Conservation (phyloP, 2,888 invertebrate genomes). For the Zaprionus lineosus region DNA sequence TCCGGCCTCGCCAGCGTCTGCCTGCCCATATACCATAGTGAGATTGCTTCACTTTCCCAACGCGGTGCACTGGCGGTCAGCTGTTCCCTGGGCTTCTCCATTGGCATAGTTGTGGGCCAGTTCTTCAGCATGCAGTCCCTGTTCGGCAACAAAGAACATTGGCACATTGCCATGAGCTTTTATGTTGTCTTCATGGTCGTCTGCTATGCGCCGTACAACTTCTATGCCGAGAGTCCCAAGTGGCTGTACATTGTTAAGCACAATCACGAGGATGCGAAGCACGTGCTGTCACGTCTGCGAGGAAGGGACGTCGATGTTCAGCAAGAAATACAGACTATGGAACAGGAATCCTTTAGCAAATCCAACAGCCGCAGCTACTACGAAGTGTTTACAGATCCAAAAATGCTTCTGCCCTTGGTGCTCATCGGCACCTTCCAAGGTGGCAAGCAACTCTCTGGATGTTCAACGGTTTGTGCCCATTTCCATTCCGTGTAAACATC, state of each 20-base stretch:
- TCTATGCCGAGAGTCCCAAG: conserved; percentile 94
- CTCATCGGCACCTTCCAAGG: conserved; percentile 55
- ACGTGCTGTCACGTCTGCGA: conserved; percentile 87
- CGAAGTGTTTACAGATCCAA: conserved; percentile 29
- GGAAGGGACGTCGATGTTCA: conserved; percentile 77
- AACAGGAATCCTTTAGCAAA: conserved; percentile 36
- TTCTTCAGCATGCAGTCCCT: conserved; percentile 76
- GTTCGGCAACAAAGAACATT: conserved; percentile 85
- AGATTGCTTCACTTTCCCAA: conserved; percentile 89
- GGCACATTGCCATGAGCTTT: conserved; percentile 90
- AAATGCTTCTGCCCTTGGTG: conserved; percentile 37
- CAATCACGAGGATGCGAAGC: conserved; percentile 85
- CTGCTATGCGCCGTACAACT: conserved; percentile 85
- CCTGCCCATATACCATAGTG: conserved; percentile 95
- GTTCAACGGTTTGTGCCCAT: conserved; percentile 39
- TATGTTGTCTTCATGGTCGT: conserved; percentile 87
- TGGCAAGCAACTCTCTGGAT: conserved; percentile 55
- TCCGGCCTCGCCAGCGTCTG: conserved; percentile 92
- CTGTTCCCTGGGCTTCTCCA: conserved; percentile 84
- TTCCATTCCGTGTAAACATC: no score
- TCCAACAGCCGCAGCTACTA: conserved; percentile 16
- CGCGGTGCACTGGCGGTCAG: conserved; percentile 91
- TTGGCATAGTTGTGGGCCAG: conserved; percentile 80
- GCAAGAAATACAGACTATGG: conserved; percentile 44
- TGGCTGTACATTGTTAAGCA: conserved; percentile 89